These are phyloP conservation scores for Elanoides forficatus DNA, from an alignment of 2,113 vertebrate genomes.

Conservation along the genomic window DNA sequence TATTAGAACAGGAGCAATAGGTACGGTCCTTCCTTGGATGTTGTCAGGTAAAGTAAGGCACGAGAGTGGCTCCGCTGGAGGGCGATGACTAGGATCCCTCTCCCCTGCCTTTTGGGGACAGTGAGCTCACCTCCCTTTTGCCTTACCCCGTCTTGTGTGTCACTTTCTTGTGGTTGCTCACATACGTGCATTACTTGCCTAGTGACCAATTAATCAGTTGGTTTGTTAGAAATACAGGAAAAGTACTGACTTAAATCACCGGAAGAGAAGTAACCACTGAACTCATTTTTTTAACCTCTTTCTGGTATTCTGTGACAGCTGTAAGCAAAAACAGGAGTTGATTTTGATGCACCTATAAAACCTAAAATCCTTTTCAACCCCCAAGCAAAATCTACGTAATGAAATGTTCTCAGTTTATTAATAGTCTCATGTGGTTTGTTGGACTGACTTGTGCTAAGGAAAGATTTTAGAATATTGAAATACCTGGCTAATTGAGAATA, in stretches of 20 bases:
- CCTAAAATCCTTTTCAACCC: neutral
- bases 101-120: neutral
- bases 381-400: neutral
- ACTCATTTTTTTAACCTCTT: neutral
- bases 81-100: neutral
- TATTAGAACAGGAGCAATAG: neutral
- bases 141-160: neutral
- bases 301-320: neutral
- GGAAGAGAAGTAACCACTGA: neutral
- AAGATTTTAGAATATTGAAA: neutral
- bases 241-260: neutral
- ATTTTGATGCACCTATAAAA: neutral
- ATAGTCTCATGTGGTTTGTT: neutral
- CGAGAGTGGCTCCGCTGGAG: neutral
- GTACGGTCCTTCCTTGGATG: neutral
- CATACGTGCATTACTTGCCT: accelerated
- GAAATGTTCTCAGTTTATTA: neutral
- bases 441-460: neutral
- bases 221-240: neutral
- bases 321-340: neutral
- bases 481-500: neutral
- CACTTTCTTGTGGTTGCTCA: neutral
- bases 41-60: neutral
- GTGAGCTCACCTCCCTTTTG: neutral
- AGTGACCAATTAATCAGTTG: neutral